Conservation (phyloP, 1,140 invertebrate species). For the Aporrectodea caliginosa region DNA sequence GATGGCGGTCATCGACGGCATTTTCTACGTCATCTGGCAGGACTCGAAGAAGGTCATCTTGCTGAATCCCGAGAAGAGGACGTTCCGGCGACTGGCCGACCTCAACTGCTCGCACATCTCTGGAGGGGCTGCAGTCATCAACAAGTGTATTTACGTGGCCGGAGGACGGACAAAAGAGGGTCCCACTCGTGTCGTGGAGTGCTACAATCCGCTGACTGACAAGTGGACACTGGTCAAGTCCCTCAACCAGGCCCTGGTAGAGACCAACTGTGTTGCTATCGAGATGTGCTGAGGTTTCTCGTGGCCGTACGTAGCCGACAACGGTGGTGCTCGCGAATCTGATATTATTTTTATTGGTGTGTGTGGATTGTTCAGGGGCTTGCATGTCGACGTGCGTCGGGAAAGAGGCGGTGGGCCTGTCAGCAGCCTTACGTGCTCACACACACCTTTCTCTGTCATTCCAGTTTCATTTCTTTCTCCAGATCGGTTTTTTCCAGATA, state of each 20-base stretch:
- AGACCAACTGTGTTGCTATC: background rate
- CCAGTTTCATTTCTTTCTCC: background rate
- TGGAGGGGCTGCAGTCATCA: slow-evolving; percentile 70
- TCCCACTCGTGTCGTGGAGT: background rate
- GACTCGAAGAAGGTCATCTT: slow-evolving; percentile 51
- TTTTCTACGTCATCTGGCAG: slow-evolving; percentile 55
- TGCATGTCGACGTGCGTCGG: no score
- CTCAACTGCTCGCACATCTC: slow-evolving; percentile 42
- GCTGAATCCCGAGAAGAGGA: slow-evolving; percentile 48
- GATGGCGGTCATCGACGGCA: slow-evolving; percentile 47
- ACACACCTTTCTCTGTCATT: background rate
- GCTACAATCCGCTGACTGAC: background rate
- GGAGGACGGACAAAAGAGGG: slow-evolving; percentile 60
- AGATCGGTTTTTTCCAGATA: no score
- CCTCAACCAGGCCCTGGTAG: background rate
- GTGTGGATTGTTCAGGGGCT: no score
- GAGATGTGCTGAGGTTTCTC: background rate
- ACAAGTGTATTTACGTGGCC: slow-evolving; percentile 75
- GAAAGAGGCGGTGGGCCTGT: background rate
- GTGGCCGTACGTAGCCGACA: no score
- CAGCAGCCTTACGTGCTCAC: background rate
- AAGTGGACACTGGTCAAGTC: background rate
- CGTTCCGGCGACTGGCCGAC: slow-evolving; percentile 46
- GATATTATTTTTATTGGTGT: no score
- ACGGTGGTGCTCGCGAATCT: background rate